Evolutionary conservation across 2,797 vertebrate genomes (phyloP), one percentile per base, ranked within the genome.

Genomic region (Lutra lutra): DNA sequence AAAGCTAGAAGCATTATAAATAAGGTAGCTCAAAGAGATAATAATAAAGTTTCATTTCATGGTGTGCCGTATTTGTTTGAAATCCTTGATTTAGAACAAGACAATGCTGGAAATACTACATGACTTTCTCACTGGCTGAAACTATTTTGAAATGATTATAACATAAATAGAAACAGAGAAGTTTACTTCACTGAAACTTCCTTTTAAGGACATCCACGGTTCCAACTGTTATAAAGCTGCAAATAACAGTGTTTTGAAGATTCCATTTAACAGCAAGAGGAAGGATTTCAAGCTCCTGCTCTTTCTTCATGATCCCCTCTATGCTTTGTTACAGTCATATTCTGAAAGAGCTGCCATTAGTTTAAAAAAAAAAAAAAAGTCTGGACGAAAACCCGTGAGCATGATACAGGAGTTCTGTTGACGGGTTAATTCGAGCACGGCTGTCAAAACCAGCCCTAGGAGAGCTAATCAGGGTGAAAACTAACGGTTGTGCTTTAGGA

Each of bases 111-210:
- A 92, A 95, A 84, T 77, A 83, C 58, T 80, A 14, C 25, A 9
- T 3, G 80, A 66, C 56, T 96, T 94, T 79, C 84, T 75, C 10
- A n/a, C 46, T 32, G 62, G 85, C 79, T 51, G 62, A 25, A 66
- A 79, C 62, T 87, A 85, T 91, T 97, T 88, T 94, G 86, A 96
- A 98, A 96, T 38, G 88, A 95, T 91, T 62, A 43, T 94, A 96
- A 97, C 79, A 97, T 88, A 98, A 97, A 98, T 96, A 97, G 97
- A 94, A 95, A 87, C 90, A 95, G 91, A 93, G 96, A 82, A 46
- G 95, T 92, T 98, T 96, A 95, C 94, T 96, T 95, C 84, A 64
- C 87, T 73, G n/a, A 90, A 96, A 94, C 91, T 97, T 95, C 97
- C 97, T 98, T 97, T 97, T 97, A 98, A 96, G 97, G 96, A 95